These are phyloP conservation scores for Diplodus sargus DNA, from an alignment of 2,797 vertebrate genomes.

Conservation along the genomic window DNA sequence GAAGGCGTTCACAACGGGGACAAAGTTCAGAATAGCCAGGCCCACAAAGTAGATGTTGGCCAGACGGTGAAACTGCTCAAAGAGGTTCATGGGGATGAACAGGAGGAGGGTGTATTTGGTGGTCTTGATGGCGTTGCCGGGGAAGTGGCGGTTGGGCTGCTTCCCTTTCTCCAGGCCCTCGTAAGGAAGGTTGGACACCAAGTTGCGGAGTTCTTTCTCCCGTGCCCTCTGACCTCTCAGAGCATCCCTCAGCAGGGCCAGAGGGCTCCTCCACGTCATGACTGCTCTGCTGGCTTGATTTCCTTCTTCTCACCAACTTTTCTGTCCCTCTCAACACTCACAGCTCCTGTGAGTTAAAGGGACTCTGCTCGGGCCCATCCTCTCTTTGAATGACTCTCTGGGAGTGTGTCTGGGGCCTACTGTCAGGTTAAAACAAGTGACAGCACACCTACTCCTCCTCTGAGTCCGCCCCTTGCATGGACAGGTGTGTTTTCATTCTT, in stretches of 20 bases:
- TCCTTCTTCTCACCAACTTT: slow-evolving; percentile 43
- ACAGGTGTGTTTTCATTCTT: slow-evolving; percentile 79
- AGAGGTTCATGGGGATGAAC: slow-evolving; percentile 93
- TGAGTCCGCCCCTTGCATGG: slow-evolving; percentile 62
- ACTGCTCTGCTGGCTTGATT: slow-evolving; percentile 15
- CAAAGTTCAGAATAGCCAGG: slow-evolving; percentile 90
- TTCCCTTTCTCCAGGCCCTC: slow-evolving; percentile 81
- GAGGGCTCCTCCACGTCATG: slow-evolving; percentile 78
- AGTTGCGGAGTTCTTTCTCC: slow-evolving; percentile 83
- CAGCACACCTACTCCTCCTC: slow-evolving; percentile 54
- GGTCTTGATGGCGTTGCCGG: slow-evolving; percentile 90
- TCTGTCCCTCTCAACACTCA: slow-evolving; percentile 19
- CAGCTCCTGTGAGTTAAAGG: slow-evolving; percentile 2
- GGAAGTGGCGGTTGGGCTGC: slow-evolving; percentile 89
- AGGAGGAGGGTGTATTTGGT: slow-evolving; percentile 90
- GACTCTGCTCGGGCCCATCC: background rate
- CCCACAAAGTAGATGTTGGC: slow-evolving; percentile 94
- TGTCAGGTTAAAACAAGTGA: slow-evolving; percentile 35
- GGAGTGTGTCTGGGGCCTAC: slow-evolving; percentile 30
- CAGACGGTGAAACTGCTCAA: slow-evolving; percentile 92
- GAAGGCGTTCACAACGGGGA: slow-evolving; percentile 92
- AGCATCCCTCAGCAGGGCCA: slow-evolving; percentile 77
- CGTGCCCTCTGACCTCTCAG: slow-evolving; percentile 79
- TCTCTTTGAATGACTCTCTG: slow-evolving; percentile 21
- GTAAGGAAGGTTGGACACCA: slow-evolving; percentile 89